Conservation (phyloP, 2,113 vertebrate genomes). For the Haplochromis vanheusdeni region DNA sequence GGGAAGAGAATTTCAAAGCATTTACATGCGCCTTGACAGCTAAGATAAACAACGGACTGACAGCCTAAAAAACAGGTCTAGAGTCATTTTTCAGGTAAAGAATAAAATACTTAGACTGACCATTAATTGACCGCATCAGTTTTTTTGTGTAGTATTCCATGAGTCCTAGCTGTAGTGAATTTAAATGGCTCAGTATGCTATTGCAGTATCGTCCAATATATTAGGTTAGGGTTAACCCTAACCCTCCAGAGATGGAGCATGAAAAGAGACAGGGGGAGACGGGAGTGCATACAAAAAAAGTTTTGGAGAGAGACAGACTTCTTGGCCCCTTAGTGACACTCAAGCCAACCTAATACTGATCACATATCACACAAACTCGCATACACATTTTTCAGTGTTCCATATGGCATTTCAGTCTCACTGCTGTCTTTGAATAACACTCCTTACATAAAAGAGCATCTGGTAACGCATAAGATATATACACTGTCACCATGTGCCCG, state of each 20-base stretch:
- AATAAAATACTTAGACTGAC: background rate
- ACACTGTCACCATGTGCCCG: background rate
- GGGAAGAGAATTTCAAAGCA: background rate
- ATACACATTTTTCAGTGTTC: background rate
- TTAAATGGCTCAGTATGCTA: background rate
- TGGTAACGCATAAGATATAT: background rate
- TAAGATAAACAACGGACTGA: background rate
- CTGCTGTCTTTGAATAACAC: background rate
- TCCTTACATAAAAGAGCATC: background rate
- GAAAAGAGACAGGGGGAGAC: background rate
- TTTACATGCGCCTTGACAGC: background rate
- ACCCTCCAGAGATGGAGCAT: background rate
- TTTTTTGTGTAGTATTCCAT: background rate
- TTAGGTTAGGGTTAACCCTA: no score
- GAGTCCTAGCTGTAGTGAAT: background rate
- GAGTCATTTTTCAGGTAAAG: background rate
- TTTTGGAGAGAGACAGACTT: constrained; percentile 38
- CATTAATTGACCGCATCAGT: background rate
- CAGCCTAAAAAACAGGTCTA: background rate
- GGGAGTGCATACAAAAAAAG: background rate
- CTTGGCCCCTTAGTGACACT: constrained; percentile 45
- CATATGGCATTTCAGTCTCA: background rate
- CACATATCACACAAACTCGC: constrained; percentile 12
- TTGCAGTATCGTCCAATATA: background rate
- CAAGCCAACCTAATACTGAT: constrained; percentile 19